Evolutionary conservation across 2,113 vertebrate species (phyloP).

Genomic region (Lophius piscatorius): DNA sequence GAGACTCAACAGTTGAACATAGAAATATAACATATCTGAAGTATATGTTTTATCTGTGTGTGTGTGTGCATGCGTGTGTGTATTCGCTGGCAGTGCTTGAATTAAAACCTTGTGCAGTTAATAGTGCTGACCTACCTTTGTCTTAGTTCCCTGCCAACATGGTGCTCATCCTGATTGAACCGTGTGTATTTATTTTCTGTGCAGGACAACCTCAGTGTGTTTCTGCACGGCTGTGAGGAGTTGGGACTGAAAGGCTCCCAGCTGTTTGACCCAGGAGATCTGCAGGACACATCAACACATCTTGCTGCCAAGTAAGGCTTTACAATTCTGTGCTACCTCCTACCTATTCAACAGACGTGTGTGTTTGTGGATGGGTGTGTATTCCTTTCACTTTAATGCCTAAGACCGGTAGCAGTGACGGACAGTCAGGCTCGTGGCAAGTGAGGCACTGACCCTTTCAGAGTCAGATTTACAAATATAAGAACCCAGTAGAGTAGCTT

Average conservation of each 20-base stretch:
- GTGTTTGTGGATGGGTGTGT: too few species aligned
- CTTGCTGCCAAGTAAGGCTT: conserved; percentile 87
- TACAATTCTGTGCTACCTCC: neutral
- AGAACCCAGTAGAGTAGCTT: too few species aligned
- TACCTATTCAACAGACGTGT: too few species aligned
- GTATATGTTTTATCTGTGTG: neutral
- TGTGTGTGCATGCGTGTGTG: neutral
- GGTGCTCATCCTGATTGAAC: neutral
- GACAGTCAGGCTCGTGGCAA: too few species aligned
- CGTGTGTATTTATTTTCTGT: conserved; percentile 51
- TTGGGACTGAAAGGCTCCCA: conserved; percentile 96
- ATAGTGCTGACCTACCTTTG: conserved; percentile 1
- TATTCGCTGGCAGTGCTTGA: too few species aligned
- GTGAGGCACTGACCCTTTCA: too few species aligned
- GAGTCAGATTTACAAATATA: too few species aligned
- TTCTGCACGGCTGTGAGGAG: conserved; percentile 94
- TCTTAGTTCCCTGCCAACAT: neutral
- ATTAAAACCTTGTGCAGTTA: neutral
- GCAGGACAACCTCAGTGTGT: conserved; percentile 94
- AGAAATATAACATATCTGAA: too few species aligned
- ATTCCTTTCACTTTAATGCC: too few species aligned
- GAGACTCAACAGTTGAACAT: too few species aligned
- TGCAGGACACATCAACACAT: conserved; percentile 89
- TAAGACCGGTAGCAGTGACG: too few species aligned
- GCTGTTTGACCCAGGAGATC: conserved; percentile 95